Evolutionary conservation across 2,797 vertebrate genomes (phyloP), one percentile per base, ranked within the genome.

Genomic region (Momotus momota): DNA sequence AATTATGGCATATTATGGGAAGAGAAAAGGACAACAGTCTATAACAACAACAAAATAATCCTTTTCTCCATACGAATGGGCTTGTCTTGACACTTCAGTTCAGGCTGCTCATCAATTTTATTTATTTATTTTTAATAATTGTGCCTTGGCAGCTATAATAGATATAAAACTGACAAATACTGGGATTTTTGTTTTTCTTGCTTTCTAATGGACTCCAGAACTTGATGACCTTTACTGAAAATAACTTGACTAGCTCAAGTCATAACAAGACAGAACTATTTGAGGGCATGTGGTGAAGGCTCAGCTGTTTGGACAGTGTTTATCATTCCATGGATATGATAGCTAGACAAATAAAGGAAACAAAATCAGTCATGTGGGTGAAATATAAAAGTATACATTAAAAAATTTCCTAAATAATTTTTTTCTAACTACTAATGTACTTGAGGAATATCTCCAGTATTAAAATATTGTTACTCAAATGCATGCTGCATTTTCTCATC

Each of bases 151-250:
- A 65, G 21, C 46, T 88, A 31, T 62, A 43, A 23, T 58, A 81
- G 26, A 51, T 78, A 41, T 7, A 75, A 81, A 86, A 74, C 58
- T 80, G 41, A 55, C 5, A 74, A 73, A 77, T 69, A 40, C 18
- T 65, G 27, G 14, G 25, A 5, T 25, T 57, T 73, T 58, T 65
- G 6, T 8, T 87, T 86, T 69, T 66, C 17, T 71, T 87, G 13
- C 46, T 75, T 93, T 90, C 33, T 72, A 52, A 15, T 60, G 74
- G 55, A 41, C 45, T 93, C 10, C 35, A 90, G 80, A 86, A 73
- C 62, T 65, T 79, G 46, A 79, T 92, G 89, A 94, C 73, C 88
- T 95, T 73, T 90, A 57, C 95, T 87, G 86, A 90, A 96, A 95
- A 96, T 95, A 88, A 41, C 72, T 91, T 82, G 27, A 41, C 51